A percentile compares a stretch with the other conserved stretches of the same genome.
Evolutionary conservation across 1,140 invertebrate genomes (phyloP).

Genomic region (Drosophila elegans): DNA sequence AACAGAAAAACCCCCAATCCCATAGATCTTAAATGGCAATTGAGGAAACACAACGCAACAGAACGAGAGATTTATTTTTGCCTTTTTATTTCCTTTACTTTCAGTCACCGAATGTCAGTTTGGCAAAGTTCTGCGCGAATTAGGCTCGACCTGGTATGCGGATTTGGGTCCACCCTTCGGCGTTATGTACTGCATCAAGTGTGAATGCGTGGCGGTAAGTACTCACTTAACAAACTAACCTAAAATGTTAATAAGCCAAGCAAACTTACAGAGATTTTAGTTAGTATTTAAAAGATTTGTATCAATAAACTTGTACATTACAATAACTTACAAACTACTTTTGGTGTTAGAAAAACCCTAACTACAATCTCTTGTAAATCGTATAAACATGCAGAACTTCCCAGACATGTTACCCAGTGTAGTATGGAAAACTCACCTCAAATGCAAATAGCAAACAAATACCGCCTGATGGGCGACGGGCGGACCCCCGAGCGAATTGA

Average conservation of each 20-base stretch:
- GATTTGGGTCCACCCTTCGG: slow-evolving; percentile 96
- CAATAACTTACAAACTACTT: no score
- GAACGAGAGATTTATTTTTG: slow-evolving; percentile 8
- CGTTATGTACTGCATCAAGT: slow-evolving; percentile 96
- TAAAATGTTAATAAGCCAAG: no score
- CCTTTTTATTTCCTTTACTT: slow-evolving; percentile 30
- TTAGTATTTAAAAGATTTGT: no score
- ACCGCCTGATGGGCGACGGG: slow-evolving; percentile 29
- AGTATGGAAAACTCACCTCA: slow-evolving; percentile 5
- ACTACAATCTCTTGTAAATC: not conserved
- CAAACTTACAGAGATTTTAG: no score
- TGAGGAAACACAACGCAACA: slow-evolving; percentile 29
- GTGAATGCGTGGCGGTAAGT: slow-evolving; percentile 95
- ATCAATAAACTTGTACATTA: no score
- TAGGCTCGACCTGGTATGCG: slow-evolving; percentile 95
- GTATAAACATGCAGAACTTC: not conserved
- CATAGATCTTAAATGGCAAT: slow-evolving; percentile 40
- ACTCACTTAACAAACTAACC: not conserved
- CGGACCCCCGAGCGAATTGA: slow-evolving; percentile 50
- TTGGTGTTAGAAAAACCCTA: no score
- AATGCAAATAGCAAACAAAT: slow-evolving; percentile 16
- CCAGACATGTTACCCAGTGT: not conserved
- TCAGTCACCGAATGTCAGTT: slow-evolving; percentile 94
- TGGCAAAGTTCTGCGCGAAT: slow-evolving; percentile 92
- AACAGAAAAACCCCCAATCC: slow-evolving; percentile 11